Evolutionary conservation across 2,888 invertebrate genomes (phyloP).

Genomic region (Caenorhabditis virilis): DNA sequence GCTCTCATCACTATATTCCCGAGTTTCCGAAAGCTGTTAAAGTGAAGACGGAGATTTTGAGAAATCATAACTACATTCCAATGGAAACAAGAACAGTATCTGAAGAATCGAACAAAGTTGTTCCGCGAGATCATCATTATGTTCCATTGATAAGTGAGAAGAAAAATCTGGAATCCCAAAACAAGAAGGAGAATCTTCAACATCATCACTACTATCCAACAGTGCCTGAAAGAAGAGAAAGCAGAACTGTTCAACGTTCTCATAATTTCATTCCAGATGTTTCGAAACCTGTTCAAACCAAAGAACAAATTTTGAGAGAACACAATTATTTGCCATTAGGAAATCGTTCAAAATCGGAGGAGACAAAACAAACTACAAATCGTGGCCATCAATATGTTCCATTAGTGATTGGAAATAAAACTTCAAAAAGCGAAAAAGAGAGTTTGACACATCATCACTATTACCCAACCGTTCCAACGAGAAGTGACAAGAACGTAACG

Average conservation of each 20-base stretch:
- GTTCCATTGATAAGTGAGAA: slow-evolving; percentile 17
- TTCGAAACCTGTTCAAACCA: slow-evolving; percentile 4
- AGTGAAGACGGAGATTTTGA: slow-evolving; percentile 5
- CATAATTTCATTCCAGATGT: too few species aligned
- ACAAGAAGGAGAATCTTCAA: background rate
- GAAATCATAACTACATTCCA: slow-evolving; percentile 15
- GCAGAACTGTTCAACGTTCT: background rate
- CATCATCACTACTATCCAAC: slow-evolving; percentile 2
- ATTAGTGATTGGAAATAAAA: slow-evolving; percentile 7
- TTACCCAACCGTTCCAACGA: slow-evolving; percentile 15
- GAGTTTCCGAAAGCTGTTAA: slow-evolving; percentile 6
- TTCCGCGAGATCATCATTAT: slow-evolving; percentile 20
- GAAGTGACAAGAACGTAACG: slow-evolving; percentile 8
- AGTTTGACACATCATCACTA: slow-evolving; percentile 17
- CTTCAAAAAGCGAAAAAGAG: slow-evolving; percentile 1
- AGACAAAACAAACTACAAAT: background rate
- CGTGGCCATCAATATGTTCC: slow-evolving; percentile 19
- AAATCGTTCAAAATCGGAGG: slow-evolving; percentile 4
- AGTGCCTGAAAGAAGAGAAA: background rate
- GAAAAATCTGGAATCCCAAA: background rate
- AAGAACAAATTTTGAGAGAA: background rate
- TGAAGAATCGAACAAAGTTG: background rate
- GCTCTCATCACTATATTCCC: slow-evolving; percentile 29
- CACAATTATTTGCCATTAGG: slow-evolving; percentile 19
- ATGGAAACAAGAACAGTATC: slow-evolving; percentile 9